These are phyloP conservation scores for Barnardius zonarius DNA, from an alignment of 2,113 vertebrate genomes.

Conservation along the genomic window DNA sequence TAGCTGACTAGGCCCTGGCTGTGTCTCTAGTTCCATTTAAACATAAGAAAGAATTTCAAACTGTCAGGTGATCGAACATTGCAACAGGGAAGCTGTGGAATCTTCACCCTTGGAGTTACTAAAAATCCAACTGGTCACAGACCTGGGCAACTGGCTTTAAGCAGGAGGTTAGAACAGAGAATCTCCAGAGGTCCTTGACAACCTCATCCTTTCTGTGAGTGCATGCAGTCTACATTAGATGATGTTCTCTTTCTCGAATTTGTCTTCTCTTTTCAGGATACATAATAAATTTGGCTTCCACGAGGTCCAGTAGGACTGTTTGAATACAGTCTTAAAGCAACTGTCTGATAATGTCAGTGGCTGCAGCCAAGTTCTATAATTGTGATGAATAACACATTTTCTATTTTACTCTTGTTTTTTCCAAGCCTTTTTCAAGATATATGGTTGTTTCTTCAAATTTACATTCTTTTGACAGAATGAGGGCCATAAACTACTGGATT, in stretches of 20 bases:
- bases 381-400: background rate
- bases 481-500: background rate
- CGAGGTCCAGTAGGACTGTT: background rate
- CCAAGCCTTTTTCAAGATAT: background rate
- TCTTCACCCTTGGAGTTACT: background rate
- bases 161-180: background rate
- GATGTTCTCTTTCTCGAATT: background rate
- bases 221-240: accelerated
- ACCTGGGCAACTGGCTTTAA: background rate
- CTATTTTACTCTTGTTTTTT: background rate
- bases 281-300: background rate
- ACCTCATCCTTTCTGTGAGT: background rate
- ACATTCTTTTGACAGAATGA: background rate
- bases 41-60: background rate
- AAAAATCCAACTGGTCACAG: background rate
- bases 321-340: background rate
- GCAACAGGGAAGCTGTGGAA: background rate
- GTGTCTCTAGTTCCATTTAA: background rate
- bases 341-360: background rate
- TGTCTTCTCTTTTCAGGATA: background rate
- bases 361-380: background rate
- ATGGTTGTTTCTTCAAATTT: background rate
- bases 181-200: background rate
- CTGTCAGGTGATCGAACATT: background rate
- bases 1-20: background rate